Evolutionary conservation across 1,140 invertebrate genomes (phyloP), one percentile per base, ranked within the genome.

Genomic region (Drosophila pectinifera): DNA sequence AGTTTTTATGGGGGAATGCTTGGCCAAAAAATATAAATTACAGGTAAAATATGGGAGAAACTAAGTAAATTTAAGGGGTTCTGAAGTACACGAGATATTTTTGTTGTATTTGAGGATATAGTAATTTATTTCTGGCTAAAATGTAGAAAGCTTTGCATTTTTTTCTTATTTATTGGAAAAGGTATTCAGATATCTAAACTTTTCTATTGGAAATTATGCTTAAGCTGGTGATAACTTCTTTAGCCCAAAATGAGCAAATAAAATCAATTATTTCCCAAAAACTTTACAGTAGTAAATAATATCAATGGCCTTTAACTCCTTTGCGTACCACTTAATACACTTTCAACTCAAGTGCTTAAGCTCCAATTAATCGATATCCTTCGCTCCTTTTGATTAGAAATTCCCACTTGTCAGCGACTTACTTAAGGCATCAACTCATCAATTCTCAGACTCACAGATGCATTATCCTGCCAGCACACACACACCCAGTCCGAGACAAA

Each of bases 371-470:
- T 57, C 67, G 51, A 70, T 70, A 56, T 38, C 6, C 22, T 36
- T 22, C 22, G 64, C 24, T 70, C 49, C 49, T 28, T 48, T 69
- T 69, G 64, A 70, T 57, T 70, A 57, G 14, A 70, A 70, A 69
- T 57, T 48, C 42, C 34, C 49, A 70, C 36, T 70, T 70, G 49
- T 70, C 68, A 57, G 68, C 49, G 49, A 56, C 65, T 70, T 70
- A 57, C 70, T 73, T 73, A 59, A 22, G 26, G 54, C 68, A 72
- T 72, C 38, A 48, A 62, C 48, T 69, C 49, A 63, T 78, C 53
- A 74, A 70, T 70, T 74, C 59, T 65, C 67, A 70, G 53, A 45
- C 53, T 64, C 36, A 56, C 62, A 79, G 73, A 85, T 56, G 73
- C 45, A 49, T 68, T 65, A 34, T 53, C 61, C 64, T 62, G 36